A percentile compares a stretch with the other conserved stretches of the same genome.
phyloP scores from a whole-genome alignment of 2,113 vertebrate species.

The Anarhynchus alexandrinus region DNA sequence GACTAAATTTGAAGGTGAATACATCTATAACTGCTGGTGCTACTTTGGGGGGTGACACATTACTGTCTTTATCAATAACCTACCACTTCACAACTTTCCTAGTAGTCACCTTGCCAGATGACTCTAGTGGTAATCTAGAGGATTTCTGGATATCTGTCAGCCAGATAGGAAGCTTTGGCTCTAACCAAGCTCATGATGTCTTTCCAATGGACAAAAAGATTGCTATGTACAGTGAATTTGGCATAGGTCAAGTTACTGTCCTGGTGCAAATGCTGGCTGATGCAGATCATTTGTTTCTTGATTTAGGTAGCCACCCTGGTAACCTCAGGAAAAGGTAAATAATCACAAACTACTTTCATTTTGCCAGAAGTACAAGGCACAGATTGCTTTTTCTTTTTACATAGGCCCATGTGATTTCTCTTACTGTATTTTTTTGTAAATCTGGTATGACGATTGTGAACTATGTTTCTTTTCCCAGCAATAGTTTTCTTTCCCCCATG shows the following conservation, averaged over 20 bases:
- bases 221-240: background rate
- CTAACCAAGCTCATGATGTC: background rate
- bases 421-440: background rate
- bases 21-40: background rate
- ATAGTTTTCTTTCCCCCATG: background rate
- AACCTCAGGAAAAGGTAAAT: background rate
- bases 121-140: background rate
- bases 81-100: background rate
- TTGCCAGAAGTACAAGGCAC: background rate
- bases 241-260: background rate
- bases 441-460: background rate
- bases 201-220: background rate
- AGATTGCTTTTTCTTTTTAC: background rate
- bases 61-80: background rate
- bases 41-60: background rate
- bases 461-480: background rate
- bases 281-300: background rate
- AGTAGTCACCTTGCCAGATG: background rate
- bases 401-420: background rate
- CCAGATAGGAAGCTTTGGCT: background rate
- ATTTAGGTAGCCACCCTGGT: background rate
- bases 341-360: background rate
- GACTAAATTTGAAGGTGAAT: background rate
- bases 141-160: background rate
- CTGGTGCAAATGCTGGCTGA: background rate